Base-by-base conservation (phyloP, 2,888 invertebrate genomes). In the Caenorhabditis sp. region DNA sequence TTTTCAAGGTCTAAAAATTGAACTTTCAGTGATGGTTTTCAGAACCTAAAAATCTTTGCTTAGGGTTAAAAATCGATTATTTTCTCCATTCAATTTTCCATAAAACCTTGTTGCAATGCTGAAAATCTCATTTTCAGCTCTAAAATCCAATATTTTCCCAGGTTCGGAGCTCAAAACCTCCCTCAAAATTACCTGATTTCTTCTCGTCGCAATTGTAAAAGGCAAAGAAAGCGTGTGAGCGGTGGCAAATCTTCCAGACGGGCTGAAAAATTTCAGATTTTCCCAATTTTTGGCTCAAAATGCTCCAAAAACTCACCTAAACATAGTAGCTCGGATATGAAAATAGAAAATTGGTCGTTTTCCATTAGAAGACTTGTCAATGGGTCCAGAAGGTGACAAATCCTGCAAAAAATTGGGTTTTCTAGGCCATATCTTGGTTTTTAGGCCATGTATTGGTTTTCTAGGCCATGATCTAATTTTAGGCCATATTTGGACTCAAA, bases 301-400 rank as follows among this genome's bases (percentile, higher is more conserved):
- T 57, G 21, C 17, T 50, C 50, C 7, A 17, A 17, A 14, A 50
- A n/a, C 27, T 27, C 1, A 66, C 62, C 70, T 72, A 69, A 81
- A 82, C 78, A 86, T 79, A 8, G 85, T 86, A 1, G 86, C 86
- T 23, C 74, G 73, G 57, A 86, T 82, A 58, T 87, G 85, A 71
- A 86, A 86, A 59, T 86, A 86, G 72, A 86, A 86, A 49, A 86
- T 82, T 7, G 86, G 86, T 4, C 87, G 72, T 73, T 87, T 86
- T 43, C 87, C 87, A 43, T 70, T 82, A 14, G 63, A 63, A n/a
- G 76, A 69, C 27, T 77, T 82, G 69, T 78, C 80, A 43, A 66
- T 65, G 12, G 43, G 66, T 50, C 77, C 82, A 71, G 73, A 70
- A 1, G 82, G 81, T 14, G 82, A 83, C 17, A 84, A 75, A 70